Base-by-base conservation (phyloP, 92 coral and sea anemone species). In the Isaurus tuberculatus region DNA sequence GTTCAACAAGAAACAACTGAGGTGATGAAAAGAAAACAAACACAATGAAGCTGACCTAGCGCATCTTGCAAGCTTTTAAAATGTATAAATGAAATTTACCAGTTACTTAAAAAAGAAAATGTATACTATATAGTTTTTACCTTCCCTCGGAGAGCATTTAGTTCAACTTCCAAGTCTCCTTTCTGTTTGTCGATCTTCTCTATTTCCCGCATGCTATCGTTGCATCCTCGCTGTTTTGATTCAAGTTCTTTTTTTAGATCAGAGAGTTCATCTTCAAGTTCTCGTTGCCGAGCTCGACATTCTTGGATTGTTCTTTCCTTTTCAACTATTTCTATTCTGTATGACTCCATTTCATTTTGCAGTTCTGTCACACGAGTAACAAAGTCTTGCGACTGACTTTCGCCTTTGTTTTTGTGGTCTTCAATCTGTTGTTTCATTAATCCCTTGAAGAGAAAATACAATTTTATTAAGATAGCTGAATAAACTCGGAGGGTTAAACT, bases 371-470 rank as follows among this genome's bases (percentile, higher is more conserved):
- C 87, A 17, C 93, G 92, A 23, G 90, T 79, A 2, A 81, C 88
- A 84, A 94, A 91, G 68, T 94, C 98, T 53, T 90, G 91, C 15
- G 95, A 90, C 64, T 94, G 97, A 30, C 84, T 91, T 44, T 94
- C 98, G n/a, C 98, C 98, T 89, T 86, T 85, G 77, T 74, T 84
- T 40, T 68, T 91, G 77, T 91, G 88, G 43, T 94, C 98, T 14
- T 87, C 83, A 26, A 94, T 82, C 79, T 94, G 98, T 26, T 63
- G 80, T 61, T 72, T 94, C 33, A 94, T 65, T 31, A 58, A 32
- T 17, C 34, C 70, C 82, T 77, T 77, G 14, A 16, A 4, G 0
- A 2, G 4, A 27, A 72, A 44, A 72, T 20, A 55, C 63, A 17
- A n/a, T 55, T 55, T 55, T 49, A 49, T n/a, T n/a, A n/a, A n/a